A percentile compares a stretch with the other conserved stretches of the same genome.
These are phyloP conservation scores for Champsocephalus gunnari DNA, from an alignment of 2,797 vertebrate genomes.

Conservation along the genomic window DNA sequence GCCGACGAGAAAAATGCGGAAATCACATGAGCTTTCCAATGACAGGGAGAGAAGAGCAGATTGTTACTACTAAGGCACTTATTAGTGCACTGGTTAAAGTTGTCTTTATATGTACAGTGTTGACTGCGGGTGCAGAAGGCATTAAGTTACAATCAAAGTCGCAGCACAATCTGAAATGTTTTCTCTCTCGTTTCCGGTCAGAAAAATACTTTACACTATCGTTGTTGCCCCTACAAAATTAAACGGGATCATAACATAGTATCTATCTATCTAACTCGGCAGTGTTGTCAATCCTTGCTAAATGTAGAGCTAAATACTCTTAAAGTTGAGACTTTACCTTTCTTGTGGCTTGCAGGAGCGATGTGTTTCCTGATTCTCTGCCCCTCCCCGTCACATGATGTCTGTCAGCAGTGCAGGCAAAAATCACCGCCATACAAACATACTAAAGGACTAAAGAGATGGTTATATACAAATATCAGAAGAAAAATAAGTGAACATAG, in stretches of 20 bases:
- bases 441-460: background rate
- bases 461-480: background rate
- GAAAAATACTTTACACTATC: fast-evolving
- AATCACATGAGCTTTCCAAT: constrained; percentile 29
- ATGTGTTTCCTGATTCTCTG: constrained; percentile 61
- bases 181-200: background rate
- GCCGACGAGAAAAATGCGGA: constrained; percentile 56
- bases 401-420: background rate
- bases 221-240: fast-evolving
- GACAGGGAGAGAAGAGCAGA: background rate
- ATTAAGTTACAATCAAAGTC: background rate
- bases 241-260: fast-evolving
- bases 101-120: fast-evolving
- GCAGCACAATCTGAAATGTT: background rate
- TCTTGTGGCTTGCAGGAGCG: constrained; percentile 38
- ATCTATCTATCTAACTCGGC: fast-evolving
- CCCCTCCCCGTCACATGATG: constrained; percentile 71
- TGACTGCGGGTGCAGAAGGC: background rate
- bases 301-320: background rate
- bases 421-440: background rate
- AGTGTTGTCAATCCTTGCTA: fast-evolving
- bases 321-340: constrained; percentile 69
- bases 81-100: fast-evolving
- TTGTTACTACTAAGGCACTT: fast-evolving
- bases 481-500: fast-evolving